A percentile compares a stretch with the other conserved stretches of the same genome.
These are phyloP conservation scores for Equus przewalskii DNA, from an alignment of 2,113 vertebrate genomes.

Conservation along the genomic window DNA sequence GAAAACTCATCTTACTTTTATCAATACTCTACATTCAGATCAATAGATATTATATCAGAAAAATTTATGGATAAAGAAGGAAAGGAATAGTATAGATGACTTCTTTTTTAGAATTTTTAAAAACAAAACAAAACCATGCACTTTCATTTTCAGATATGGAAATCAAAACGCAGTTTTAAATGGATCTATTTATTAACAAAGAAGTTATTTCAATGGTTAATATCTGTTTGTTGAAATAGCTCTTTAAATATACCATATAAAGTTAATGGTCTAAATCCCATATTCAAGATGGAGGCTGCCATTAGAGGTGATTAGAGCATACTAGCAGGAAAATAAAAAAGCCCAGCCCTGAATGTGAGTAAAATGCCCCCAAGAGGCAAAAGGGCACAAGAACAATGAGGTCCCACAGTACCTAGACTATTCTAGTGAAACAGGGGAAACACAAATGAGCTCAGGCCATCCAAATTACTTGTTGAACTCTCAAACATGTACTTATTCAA, in stretches of 20 bases:
- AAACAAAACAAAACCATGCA: constrained; percentile 2
- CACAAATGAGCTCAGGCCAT: not conserved
- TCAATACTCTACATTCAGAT: not conserved
- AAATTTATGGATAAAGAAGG: not conserved
- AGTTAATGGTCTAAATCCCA: constrained; percentile 67
- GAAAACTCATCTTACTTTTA: not conserved
- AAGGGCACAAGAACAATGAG: not conserved
- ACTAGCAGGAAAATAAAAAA: constrained; percentile 51
- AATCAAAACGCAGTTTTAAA: constrained; percentile 56
- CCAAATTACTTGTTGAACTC: not conserved
- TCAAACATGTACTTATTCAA: not conserved
- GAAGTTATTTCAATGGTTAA: constrained; percentile 63
- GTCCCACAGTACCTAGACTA: not conserved
- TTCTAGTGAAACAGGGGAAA: not conserved
- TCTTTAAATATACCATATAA: constrained; percentile 75
- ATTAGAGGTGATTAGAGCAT: constrained; percentile 44
- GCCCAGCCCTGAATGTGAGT: not conserved
- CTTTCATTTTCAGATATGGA: constrained; percentile 51
- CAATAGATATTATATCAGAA: not conserved
- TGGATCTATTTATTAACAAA: constrained; percentile 50
- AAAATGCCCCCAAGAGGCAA: not conserved
- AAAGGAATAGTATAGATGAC: not conserved
- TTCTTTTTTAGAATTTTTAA: not conserved
- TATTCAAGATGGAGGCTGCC: constrained; percentile 54
- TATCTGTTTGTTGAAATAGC: constrained; percentile 62